phyloP scores from a whole-genome alignment of 1,140 invertebrate genomes.

The Lucilia cuprina region DNA sequence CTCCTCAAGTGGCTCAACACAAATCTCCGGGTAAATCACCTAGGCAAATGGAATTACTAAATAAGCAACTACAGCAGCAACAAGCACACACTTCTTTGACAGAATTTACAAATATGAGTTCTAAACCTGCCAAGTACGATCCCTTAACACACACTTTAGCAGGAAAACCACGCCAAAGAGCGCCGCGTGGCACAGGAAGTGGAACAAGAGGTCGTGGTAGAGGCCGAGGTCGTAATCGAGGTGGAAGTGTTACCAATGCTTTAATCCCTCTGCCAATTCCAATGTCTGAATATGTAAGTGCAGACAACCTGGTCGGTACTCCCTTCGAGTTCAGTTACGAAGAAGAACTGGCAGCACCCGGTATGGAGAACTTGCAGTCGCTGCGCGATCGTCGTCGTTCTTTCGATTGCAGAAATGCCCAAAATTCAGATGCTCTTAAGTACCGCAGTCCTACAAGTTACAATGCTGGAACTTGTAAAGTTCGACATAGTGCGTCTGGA shows the following conservation, averaged over 20 bases:
- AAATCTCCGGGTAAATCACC: constrained; percentile 81
- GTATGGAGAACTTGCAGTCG: constrained; percentile 80
- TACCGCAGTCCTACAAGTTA: constrained; percentile 48
- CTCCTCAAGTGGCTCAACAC: constrained; percentile 65
- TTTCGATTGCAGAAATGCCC: constrained; percentile 71
- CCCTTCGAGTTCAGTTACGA: constrained; percentile 88
- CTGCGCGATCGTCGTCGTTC: constrained; percentile 82
- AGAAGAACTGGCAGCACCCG: constrained; percentile 75
- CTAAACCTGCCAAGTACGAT: constrained; percentile 47
- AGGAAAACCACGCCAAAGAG: constrained; percentile 65
- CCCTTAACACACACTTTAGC: constrained; percentile 54
- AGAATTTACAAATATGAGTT: constrained; percentile 41
- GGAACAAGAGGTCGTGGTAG: constrained; percentile 74
- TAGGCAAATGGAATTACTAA: constrained; percentile 63
- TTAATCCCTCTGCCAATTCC: constrained; percentile 54
- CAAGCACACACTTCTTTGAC: constrained; percentile 40
- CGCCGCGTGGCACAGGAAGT: constrained; percentile 65
- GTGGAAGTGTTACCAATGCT: constrained; percentile 42
- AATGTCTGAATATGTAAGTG: constrained; percentile 56
- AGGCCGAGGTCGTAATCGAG: constrained; percentile 66
- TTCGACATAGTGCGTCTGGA: constrained; percentile 27
- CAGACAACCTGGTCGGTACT: constrained; percentile 80
- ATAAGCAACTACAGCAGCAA: constrained; percentile 43
- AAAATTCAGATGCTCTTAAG: constrained; percentile 46
- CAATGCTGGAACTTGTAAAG: constrained; percentile 41